phyloP scores from a whole-genome alignment of 2,888 invertebrate genomes.

The Epistrophella euchroma region DNA sequence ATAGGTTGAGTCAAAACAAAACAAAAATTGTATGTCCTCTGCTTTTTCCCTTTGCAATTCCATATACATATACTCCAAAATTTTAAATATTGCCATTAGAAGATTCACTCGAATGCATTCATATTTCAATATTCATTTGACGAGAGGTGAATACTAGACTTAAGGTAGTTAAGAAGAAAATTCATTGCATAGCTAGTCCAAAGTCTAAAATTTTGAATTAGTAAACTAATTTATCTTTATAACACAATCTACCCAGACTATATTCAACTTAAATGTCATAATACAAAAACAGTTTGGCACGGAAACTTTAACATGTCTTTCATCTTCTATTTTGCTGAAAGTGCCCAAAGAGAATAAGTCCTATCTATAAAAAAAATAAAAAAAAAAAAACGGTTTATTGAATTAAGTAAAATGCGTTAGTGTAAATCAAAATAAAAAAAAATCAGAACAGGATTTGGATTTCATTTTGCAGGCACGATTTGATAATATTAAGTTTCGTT shows the following conservation, averaged over 20 bases:
- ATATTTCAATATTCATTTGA: no score
- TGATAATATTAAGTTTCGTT: slow-evolving; percentile 12
- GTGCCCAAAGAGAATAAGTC: slow-evolving; percentile 6
- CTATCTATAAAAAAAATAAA: neutral
- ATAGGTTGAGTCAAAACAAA: no score
- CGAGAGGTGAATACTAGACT: no score
- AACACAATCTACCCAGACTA: neutral
- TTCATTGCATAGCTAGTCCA: no score
- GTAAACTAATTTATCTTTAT: neutral
- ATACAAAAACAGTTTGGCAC: neutral
- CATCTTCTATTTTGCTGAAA: neutral
- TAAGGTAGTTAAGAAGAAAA: no score
- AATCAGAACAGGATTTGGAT: neutral
- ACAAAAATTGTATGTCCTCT: no score
- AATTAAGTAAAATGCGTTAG: slow-evolving; percentile 19
- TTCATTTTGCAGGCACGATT: neutral
- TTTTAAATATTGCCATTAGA: no score
- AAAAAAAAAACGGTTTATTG: slow-evolving; percentile 21
- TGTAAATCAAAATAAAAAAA: slow-evolving; percentile 12
- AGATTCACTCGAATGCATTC: no score
- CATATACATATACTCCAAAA: no score
- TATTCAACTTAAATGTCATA: neutral
- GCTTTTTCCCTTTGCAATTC: no score
- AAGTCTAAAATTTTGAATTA: no score
- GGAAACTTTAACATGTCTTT: neutral